phyloP scores from a whole-genome alignment of 2,113 vertebrate species.

The cattle (Bos taurus) region ARS-UCD2.0 NC_037357.1:129362501-129363000 shows the following conservation, averaged over 20 bases:
- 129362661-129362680: neutral
- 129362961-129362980: neutral
- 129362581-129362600: neutral
- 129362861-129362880: neutral
- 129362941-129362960: neutral
- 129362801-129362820: neutral
- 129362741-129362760: neutral
- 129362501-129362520: neutral
- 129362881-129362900: neutral
- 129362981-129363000: slow-evolving; percentile 8
- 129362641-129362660: neutral
- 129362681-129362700: neutral
- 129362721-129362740: neutral
- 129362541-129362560: neutral
- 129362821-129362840: neutral
- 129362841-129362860: slow-evolving; percentile 6
- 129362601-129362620: neutral
- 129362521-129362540: neutral
- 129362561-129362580: neutral
- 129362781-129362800: neutral
- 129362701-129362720: neutral
- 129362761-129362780: neutral
- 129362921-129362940: slow-evolving; percentile 2
- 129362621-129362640: neutral
- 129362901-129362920: neutral